Conservation (phyloP, 2,888 invertebrate genomes). For the Drosophila fulvimacula region DNA sequence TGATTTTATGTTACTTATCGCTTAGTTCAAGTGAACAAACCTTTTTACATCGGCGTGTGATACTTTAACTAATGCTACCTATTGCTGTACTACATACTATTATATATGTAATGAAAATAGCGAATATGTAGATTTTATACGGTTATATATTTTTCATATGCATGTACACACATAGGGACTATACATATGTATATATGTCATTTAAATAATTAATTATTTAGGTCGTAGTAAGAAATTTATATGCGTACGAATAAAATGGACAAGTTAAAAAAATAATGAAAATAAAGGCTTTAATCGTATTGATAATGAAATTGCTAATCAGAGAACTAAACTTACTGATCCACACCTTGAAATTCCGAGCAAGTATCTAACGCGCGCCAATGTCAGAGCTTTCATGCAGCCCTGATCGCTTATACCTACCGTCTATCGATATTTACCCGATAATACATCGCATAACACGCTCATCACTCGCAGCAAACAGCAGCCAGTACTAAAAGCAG, state of each 20-base stretch:
- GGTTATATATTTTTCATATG: conserved; percentile 49
- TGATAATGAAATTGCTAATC: neutral
- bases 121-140: conserved; percentile 58
- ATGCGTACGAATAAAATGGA: conserved; percentile 55
- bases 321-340: neutral
- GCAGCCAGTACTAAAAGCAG: conserved; percentile 19
- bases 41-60: conserved; percentile 74
- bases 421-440: conserved; percentile 28
- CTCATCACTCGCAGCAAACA: conserved; percentile 21
- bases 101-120: conserved; percentile 51
- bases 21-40: conserved; percentile 62
- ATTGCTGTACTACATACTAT: conserved; percentile 40
- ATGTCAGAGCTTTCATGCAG: neutral
- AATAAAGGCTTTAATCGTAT: neutral
- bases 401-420: conserved; percentile 4
- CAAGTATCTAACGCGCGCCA: neutral
- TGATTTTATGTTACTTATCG: conserved; percentile 77
- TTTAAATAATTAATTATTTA: conserved; percentile 39
- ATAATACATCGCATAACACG: neutral
- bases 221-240: conserved; percentile 28
- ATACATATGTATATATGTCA: conserved; percentile 56
- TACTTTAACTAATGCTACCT: conserved; percentile 73
- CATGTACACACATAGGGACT: conserved; percentile 41
- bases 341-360: neutral
- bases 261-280: conserved; percentile 3